These are phyloP conservation scores for Apodemia duryi DNA, from an alignment of 2,888 invertebrate genomes.

Conservation along the genomic window DNA sequence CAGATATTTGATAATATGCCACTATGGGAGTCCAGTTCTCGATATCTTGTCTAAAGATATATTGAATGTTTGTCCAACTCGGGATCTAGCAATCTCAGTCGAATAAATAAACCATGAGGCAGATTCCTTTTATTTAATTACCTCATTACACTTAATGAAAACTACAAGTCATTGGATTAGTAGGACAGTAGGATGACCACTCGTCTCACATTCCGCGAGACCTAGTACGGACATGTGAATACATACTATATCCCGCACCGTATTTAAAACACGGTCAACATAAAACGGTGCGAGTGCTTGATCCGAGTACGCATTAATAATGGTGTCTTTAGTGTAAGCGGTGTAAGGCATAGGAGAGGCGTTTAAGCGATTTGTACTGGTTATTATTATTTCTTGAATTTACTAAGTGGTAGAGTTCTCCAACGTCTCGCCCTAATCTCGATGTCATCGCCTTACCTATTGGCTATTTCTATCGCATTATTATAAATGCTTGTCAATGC, in stretches of 20 bases:
- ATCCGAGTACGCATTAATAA: conserved; percentile 18
- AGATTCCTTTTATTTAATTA: neutral
- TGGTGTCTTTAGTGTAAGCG: conserved; percentile 19
- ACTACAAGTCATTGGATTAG: conserved; percentile 18
- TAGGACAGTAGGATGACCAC: conserved; percentile 24
- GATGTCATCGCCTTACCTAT: too few species aligned
- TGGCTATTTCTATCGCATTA: too few species aligned
- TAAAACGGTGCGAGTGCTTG: conserved; percentile 25
- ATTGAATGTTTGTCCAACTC: too few species aligned
- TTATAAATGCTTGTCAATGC: too few species aligned
- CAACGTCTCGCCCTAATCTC: too few species aligned
- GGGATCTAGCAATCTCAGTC: neutral
- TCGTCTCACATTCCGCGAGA: conserved; percentile 21
- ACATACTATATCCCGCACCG: conserved; percentile 23
- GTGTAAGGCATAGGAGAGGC: neutral
- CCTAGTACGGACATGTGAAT: conserved; percentile 21
- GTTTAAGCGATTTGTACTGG: neutral
- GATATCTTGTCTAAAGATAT: too few species aligned
- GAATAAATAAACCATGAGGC: neutral
- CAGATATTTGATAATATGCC: too few species aligned
- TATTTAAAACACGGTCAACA: conserved; percentile 29
- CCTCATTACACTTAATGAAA: conserved; percentile 2
- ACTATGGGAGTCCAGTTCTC: too few species aligned
- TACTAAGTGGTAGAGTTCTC: too few species aligned
- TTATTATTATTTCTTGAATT: too few species aligned